Evolutionary conservation across 2,888 invertebrate species (phyloP), one percentile per base, ranked within the genome.

Genomic region (Dorcus hopei): DNA sequence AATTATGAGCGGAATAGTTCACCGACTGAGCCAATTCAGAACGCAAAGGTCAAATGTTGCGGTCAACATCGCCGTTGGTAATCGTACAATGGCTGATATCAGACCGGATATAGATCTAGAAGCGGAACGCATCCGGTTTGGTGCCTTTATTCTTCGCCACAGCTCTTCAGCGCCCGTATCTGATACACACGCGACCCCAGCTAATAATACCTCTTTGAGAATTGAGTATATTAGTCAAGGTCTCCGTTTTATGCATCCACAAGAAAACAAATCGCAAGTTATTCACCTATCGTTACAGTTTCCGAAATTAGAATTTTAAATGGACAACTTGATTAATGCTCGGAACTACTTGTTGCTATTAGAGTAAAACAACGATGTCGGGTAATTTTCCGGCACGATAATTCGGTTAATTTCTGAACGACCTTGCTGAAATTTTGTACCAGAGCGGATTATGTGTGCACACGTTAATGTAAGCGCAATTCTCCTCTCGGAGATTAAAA

Each of bases 121-220:
- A 38, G 39, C 51, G 51, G 51, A 51, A 51, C 51, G 51, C 38
- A 23, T 49, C 49, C 49, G 45, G 45, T 45, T 45, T 23, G 16
- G 14, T 45, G 23, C 45, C 19, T 45, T 45, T 11, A 45, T 23
- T 19, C 14, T 9, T 42, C 9, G 23, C 23, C 23, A 19, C 45
- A 45, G 9, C 45, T 19, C 16, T 45, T 45, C 45, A 19, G 16
- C 45, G 8, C 9, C 45, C 45, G 14, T 45, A 45, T 45, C 45
- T 45, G 45, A 45, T 45, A 45, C 16, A 42, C 7, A 45, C 14
- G 14, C 45, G 14, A 19, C 45, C 14, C 19, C 23, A 33, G 7
- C 41, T 14, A 9, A 41, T 41, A 11, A n/a, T 41, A 41, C 26
- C 26, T 33, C 26, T 33, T 33, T 33, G 26, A 19, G 19, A 6